phyloP scores from a whole-genome alignment of 2,797 vertebrate genomes.

The Champsocephalus esox region DNA sequence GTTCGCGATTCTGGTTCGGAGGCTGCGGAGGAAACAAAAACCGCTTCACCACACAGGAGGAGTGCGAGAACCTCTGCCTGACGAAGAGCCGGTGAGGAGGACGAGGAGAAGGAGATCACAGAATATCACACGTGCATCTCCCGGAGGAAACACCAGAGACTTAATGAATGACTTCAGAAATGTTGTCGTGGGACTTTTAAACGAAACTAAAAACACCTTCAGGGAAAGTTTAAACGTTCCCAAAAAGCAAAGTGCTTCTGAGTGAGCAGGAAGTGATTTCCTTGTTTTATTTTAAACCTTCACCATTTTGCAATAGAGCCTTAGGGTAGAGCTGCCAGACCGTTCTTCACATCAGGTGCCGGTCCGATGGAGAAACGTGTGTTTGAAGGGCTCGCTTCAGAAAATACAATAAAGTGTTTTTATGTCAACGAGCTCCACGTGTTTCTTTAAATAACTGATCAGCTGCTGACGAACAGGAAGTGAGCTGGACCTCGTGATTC shows the following conservation, averaged over 20 bases:
- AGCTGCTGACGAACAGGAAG: too few relatives aligned
- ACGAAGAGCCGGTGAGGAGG: slow-evolving; percentile 45
- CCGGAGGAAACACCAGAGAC: too few relatives aligned
- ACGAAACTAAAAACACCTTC: slow-evolving; percentile 1
- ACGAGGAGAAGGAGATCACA: background rate
- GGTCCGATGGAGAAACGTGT: background rate
- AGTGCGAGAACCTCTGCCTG: slow-evolving; percentile 82
- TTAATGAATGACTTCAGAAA: background rate
- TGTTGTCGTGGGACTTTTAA: background rate
- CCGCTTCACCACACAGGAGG: slow-evolving; percentile 82
- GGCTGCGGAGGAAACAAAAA: slow-evolving; percentile 88
- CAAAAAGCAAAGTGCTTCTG: too few relatives aligned
- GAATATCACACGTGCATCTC: background rate
- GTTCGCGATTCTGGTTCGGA: slow-evolving; percentile 87
- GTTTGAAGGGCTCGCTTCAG: background rate
- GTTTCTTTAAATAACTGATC: too few relatives aligned
- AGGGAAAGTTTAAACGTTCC: slow-evolving; percentile 2
- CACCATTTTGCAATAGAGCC: too few relatives aligned
- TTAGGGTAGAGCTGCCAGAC: too few relatives aligned
- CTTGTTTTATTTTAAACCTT: too few relatives aligned
- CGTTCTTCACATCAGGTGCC: background rate
- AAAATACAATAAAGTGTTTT: background rate
- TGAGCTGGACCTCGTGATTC: too few relatives aligned
- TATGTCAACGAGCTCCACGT: background rate
- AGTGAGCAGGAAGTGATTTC: too few relatives aligned